Base-by-base conservation (phyloP, 2,888 invertebrate genomes). In the Dyspetes luteomarginatus region DNA sequence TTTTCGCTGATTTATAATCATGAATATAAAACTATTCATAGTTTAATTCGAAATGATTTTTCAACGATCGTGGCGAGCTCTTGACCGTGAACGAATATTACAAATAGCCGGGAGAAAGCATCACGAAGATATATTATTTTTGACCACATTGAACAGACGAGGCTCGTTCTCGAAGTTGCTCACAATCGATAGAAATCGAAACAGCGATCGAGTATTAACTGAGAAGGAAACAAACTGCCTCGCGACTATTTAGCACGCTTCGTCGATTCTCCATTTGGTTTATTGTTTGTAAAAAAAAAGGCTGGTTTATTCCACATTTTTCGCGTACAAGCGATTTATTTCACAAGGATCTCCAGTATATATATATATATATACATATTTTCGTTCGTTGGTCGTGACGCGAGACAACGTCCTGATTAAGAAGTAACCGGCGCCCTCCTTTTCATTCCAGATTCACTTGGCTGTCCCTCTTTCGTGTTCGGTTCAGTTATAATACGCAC, bases 381-480 rank as follows among this genome's bases (percentile, higher is more conserved):
- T n/a, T 67, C 67, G 12, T 43, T 55, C 64, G 41, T 68, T 67
- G 58, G 50, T 67, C 58, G 67, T 60, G 76, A 71, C 71, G 50
- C 68, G 77, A 65, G 65, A 56, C 68, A 55, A 58, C 65, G 77
- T 81, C 81, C 81, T 77, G 81, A 77, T 56, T 77, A 68, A 77
- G 56, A 77, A 73, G 72, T 56, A 56, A 41, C 67, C 73, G 72
- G 77, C 77, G 81, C 48, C 81, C 81, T 81, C 77, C 72, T 81
- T 81, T 81, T 77, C 68, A 77, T 72, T 81, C 76, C 73, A 81
- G 81, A 81, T 81, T 81, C 81, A 81, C 81, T 81, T 30, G 28
- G 65, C 55, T 68, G 77, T 81, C 24, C 73, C 62, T 73, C 68
- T 68, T 73, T 72, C 76, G 71, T 26, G 36, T 56, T 62, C 48